A percentile compares a stretch with the other conserved stretches of the same genome.
Conservation (phyloP, 1,140 invertebrate species). For the Eumaeus atala region DNA sequence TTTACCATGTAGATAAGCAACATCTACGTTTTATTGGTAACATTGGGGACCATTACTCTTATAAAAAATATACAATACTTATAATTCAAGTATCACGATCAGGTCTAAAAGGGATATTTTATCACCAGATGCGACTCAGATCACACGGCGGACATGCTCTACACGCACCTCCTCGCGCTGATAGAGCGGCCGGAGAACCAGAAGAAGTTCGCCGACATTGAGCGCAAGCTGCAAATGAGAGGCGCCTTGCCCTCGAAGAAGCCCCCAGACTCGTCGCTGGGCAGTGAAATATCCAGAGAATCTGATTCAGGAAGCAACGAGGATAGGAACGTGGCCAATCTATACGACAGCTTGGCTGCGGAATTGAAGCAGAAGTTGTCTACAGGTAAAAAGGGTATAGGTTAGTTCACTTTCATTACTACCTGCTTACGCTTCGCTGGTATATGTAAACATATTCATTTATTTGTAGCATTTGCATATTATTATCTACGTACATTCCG, state of each 20-base stretch:
- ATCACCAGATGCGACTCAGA: conserved; percentile 88
- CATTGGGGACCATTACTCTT: too few species aligned
- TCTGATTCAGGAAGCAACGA: conserved; percentile 85
- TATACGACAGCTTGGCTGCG: conserved; percentile 93
- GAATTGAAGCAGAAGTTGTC: conserved; percentile 91
- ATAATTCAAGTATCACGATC: too few species aligned
- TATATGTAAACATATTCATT: not conserved
- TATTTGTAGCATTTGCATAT: not conserved
- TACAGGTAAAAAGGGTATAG: conserved; percentile 69
- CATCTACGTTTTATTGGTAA: too few species aligned
- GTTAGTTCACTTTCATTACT: conserved; percentile 49
- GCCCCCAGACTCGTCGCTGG: conserved; percentile 79
- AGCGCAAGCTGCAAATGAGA: conserved; percentile 77
- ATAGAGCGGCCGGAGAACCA: conserved; percentile 90
- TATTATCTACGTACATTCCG: too few species aligned
- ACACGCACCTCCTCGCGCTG: conserved; percentile 86
- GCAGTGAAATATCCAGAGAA: conserved; percentile 83
- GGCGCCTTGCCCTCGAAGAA: conserved; percentile 61
- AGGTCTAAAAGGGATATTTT: not conserved
- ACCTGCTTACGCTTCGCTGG: conserved; percentile 4
- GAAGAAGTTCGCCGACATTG: conserved; percentile 88
- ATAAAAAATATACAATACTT: too few species aligned
- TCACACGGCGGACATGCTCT: conserved; percentile 90
- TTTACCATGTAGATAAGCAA: too few species aligned
- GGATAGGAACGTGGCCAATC: conserved; percentile 75